Evolutionary conservation across 2,888 invertebrate species (phyloP).

Genomic region (Formica aserva): DNA sequence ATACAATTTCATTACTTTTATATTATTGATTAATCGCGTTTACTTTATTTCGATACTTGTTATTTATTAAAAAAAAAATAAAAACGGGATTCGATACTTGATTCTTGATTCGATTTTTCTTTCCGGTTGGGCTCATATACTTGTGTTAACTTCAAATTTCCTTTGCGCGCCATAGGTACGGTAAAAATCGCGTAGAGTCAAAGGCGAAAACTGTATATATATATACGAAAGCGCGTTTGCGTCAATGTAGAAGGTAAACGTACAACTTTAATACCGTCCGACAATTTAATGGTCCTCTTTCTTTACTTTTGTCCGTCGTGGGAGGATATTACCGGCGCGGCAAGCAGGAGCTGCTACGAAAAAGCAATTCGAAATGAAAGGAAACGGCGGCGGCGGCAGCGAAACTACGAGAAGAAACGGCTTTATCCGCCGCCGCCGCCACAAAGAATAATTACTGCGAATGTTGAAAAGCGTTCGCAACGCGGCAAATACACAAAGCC

Average conservation of each 20-base stretch:
- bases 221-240: conserved; percentile 9
- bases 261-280: conserved; percentile 63
- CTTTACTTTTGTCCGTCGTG: conserved; percentile 47
- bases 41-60: not conserved
- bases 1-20: not conserved
- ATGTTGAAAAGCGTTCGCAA: conserved; percentile 51
- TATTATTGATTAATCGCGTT: conserved; percentile 2
- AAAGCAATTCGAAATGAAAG: conserved; percentile 58
- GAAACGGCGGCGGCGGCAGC: conserved; percentile 25
- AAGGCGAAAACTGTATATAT: conserved; percentile 8
- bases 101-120: not conserved
- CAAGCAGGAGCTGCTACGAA: conserved; percentile 44
- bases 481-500: conserved; percentile 38
- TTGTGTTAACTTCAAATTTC: conserved; percentile 59
- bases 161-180: conserved; percentile 42
- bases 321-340: conserved; percentile 48
- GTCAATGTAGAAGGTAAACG: conserved; percentile 52
- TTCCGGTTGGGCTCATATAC: not conserved
- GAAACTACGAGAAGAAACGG: conserved; percentile 38
- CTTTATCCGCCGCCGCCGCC: conserved; percentile 45
- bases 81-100: not conserved
- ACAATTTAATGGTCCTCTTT: conserved; percentile 61
- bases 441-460: conserved; percentile 55
- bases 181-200: conserved; percentile 43
- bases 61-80: not conserved